Conservation (phyloP, 2,888 invertebrate species). For the Spodoptera littoralis region DNA sequence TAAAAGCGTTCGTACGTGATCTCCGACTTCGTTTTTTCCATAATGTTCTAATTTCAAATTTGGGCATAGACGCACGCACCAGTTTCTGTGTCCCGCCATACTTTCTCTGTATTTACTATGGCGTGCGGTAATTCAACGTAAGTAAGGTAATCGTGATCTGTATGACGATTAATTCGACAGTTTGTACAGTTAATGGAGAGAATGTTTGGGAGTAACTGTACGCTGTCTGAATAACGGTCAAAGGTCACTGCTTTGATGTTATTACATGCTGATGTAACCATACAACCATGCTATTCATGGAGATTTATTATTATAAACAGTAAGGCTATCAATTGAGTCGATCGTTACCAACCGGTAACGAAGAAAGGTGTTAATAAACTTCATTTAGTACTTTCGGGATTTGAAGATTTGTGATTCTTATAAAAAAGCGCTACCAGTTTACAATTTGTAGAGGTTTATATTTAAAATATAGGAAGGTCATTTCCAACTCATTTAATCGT, state of each 20-base stretch:
- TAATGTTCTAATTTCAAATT: conserved; percentile 35
- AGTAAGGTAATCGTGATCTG: conserved; percentile 77
- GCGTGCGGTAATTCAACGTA: conserved; percentile 64
- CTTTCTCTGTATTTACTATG: conserved; percentile 76
- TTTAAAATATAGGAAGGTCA: too few species aligned
- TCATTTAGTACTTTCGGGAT: too few species aligned
- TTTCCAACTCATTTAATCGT: too few species aligned
- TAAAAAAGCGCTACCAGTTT: too few species aligned
- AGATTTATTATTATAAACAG: conserved; percentile 12
- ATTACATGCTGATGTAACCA: conserved; percentile 31
- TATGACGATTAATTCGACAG: conserved; percentile 66
- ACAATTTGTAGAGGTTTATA: too few species aligned
- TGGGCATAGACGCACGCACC: conserved; percentile 57
- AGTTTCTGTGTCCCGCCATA: conserved; percentile 55
- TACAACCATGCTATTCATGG: conserved; percentile 22
- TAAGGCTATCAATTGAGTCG: conserved; percentile 2
- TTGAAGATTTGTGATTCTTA: too few species aligned
- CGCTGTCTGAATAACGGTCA: conserved; percentile 34
- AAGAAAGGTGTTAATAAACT: neutral
- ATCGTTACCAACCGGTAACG: neutral
- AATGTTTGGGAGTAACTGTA: conserved; percentile 57
- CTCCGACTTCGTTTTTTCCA: conserved; percentile 16
- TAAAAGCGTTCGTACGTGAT: conserved; percentile 40
- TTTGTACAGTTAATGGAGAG: conserved; percentile 63
- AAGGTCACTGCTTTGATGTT: conserved; percentile 42